A percentile compares a stretch with the other conserved stretches of the same genome.
Conservation (phyloP, 2,888 invertebrate species). For the Xestia rhomboidea region DNA sequence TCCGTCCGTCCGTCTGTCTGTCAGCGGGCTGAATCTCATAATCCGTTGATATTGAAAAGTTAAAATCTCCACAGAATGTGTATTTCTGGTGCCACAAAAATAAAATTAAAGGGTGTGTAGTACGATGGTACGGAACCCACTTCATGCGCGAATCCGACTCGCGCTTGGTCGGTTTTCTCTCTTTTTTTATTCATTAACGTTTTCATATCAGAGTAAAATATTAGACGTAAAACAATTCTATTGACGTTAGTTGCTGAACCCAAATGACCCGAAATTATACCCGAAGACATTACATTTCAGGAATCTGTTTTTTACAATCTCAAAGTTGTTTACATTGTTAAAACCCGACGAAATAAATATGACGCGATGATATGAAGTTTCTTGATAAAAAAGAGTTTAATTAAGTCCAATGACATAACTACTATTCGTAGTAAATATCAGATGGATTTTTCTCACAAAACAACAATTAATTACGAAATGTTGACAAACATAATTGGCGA, state of each 20-base stretch:
- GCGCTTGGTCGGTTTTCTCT: too few relatives aligned
- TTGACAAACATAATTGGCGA: too few relatives aligned
- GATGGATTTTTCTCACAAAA: neutral
- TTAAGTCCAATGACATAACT: slow-evolving; percentile 7
- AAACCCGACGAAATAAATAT: neutral
- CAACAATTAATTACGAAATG: too few relatives aligned
- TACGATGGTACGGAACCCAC: too few relatives aligned
- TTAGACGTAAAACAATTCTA: neutral
- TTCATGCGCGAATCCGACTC: too few relatives aligned
- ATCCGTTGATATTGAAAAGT: too few relatives aligned
- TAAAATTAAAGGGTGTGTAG: too few relatives aligned
- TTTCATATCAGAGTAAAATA: neutral
- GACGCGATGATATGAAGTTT: neutral
- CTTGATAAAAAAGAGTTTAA: neutral
- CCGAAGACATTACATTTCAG: neutral
- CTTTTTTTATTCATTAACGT: too few relatives aligned
- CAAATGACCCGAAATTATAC: neutral
- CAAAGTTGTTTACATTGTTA: slow-evolving; percentile 6
- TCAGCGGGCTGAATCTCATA: too few relatives aligned
- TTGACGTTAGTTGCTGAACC: neutral
- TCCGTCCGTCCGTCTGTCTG: too few relatives aligned
- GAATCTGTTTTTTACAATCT: neutral
- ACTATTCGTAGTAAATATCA: neutral
- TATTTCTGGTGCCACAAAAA: too few relatives aligned
- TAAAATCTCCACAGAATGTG: too few relatives aligned